Evolutionary conservation across 2,113 vertebrate species (phyloP).

Genomic region (Aptenodytes patagonicus): DNA sequence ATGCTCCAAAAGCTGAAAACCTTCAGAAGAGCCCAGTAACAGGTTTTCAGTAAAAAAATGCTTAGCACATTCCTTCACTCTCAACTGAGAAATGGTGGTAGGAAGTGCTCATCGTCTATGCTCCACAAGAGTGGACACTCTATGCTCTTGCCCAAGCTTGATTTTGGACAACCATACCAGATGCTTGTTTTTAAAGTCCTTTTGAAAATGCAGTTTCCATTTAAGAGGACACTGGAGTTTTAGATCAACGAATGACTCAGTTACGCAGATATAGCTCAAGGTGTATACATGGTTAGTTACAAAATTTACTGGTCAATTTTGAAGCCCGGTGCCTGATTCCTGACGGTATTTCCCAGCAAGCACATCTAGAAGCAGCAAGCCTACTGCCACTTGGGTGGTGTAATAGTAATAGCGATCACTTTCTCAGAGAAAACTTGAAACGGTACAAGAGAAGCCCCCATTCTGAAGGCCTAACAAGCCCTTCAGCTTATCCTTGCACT

Average conservation of each 20-base stretch:
- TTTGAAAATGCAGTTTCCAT: neutral
- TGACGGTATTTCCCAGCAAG: neutral
- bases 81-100: neutral
- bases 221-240: neutral
- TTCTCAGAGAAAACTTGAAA: neutral
- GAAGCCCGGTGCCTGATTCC: neutral
- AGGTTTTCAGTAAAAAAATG: neutral
- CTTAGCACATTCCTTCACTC: neutral
- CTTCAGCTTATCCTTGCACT: neutral
- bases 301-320: neutral
- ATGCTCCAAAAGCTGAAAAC: neutral
- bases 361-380: neutral
- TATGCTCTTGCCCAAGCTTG: neutral
- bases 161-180: neutral
- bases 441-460: neutral
- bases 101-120: neutral
- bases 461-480: neutral
- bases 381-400: accelerated
- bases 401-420: accelerated
- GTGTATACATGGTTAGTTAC: neutral
- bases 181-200: neutral
- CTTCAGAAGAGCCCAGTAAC: neutral
- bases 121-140: accelerated
- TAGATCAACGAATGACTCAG: neutral
- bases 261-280: neutral